Conservation (phyloP, 2,888 invertebrate species). For the Drepana falcataria region DNA sequence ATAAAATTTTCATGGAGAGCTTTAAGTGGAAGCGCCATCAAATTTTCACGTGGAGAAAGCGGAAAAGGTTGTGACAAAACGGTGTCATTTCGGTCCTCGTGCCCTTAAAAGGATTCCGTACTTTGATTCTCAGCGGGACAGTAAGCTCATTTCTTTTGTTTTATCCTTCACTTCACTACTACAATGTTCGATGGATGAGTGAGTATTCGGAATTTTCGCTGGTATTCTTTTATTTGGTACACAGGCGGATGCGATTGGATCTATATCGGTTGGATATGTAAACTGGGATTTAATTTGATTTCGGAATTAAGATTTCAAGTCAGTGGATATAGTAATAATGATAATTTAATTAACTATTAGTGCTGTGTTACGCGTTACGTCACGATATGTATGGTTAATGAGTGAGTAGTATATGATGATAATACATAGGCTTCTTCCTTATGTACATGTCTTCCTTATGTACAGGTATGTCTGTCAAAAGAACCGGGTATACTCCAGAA, state of each 20-base stretch:
- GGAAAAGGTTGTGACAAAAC: slow-evolving; percentile 50
- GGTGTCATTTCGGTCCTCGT: slow-evolving; percentile 30
- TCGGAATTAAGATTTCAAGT: no score
- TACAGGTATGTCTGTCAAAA: no score
- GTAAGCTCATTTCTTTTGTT: slow-evolving; percentile 56
- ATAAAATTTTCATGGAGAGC: slow-evolving; percentile 36
- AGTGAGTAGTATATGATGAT: no score
- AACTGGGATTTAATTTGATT: not conserved
- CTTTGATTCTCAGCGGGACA: slow-evolving; percentile 48
- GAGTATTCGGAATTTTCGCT: not conserved
- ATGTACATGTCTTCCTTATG: no score
- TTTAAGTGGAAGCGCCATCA: slow-evolving; percentile 38
- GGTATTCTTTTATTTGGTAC: not conserved
- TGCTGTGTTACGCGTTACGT: no score
- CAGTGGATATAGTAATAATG: no score
- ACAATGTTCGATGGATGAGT: not conserved
- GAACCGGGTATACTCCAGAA: no score
- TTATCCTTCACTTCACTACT: slow-evolving; percentile 42
- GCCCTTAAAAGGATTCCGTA: slow-evolving; percentile 49
- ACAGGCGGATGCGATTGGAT: not conserved
- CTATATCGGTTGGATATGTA: not conserved
- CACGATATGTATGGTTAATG: no score
- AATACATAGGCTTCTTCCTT: no score
- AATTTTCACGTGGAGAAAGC: slow-evolving; percentile 42
- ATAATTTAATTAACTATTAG: no score